Evolutionary conservation across 1,140 invertebrate genomes (phyloP).

Genomic region (Episyrphus balteatus): DNA sequence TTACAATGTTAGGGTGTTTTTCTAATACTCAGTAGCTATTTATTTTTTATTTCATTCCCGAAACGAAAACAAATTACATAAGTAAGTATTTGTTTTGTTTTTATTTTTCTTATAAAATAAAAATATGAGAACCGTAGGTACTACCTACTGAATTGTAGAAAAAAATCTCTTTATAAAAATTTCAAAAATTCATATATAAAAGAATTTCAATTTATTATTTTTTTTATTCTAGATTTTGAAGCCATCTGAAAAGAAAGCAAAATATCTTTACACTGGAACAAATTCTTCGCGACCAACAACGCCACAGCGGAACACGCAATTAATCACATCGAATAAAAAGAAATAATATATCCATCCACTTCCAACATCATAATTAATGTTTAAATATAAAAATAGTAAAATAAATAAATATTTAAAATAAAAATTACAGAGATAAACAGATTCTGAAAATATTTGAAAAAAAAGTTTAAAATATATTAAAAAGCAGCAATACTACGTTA

Average conservation of each 20-base stretch:
- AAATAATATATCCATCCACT: conserved; percentile 50
- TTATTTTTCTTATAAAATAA: no score
- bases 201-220: no score
- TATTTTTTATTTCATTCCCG: no score
- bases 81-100: no score
- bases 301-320: conserved; percentile 69
- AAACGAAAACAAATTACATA: no score
- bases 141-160: no score
- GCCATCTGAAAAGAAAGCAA: conserved; percentile 98
- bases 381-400: not conserved
- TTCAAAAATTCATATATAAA: no score
- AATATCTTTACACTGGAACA: conserved; percentile 90
- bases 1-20: no score
- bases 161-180: no score
- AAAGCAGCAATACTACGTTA: conserved; percentile 4
- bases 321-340: conserved; percentile 53
- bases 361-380: conserved; percentile 32
- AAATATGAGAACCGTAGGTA: no score
- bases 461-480: conserved; percentile 10
- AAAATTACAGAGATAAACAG: conserved; percentile 3
- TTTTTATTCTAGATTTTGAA: conserved; percentile 74
- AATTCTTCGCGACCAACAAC: conserved; percentile 73
- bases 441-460: not conserved
- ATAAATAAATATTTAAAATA: not conserved
- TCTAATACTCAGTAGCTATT: no score